Evolutionary conservation across 2,888 invertebrate genomes (phyloP).

Genomic region (Hemithea aestivaria): DNA sequence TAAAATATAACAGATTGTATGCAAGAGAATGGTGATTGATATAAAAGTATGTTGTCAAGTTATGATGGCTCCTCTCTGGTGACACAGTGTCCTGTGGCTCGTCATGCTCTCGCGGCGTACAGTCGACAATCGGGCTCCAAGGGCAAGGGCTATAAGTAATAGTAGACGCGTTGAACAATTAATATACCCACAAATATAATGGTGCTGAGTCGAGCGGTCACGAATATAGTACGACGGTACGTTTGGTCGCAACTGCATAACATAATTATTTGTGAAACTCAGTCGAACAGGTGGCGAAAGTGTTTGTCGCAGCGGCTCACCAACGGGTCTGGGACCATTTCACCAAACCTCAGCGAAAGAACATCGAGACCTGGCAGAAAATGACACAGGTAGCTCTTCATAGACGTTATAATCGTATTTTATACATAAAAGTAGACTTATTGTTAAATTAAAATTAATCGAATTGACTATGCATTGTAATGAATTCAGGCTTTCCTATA

Average conservation of each 20-base stretch:
- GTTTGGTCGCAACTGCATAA: conserved; percentile 56
- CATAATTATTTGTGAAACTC: conserved; percentile 76
- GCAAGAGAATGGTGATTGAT: neutral
- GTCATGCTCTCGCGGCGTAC: conserved; percentile 13
- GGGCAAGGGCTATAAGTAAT: conserved; percentile 38
- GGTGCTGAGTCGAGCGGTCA: conserved; percentile 49
- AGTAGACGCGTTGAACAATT: conserved; percentile 30
- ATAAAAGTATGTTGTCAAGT: conserved; percentile 33
- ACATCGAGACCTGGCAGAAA: conserved; percentile 98
- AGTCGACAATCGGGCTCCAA: conserved; percentile 27
- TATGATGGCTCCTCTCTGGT: conserved; percentile 29
- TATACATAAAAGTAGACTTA: neutral
- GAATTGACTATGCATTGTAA: conserved; percentile 15
- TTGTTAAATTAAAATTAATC: neutral
- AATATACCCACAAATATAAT: conserved; percentile 31
- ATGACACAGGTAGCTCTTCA: conserved; percentile 88
- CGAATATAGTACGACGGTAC: conserved; percentile 58
- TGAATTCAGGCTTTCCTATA: neutral
- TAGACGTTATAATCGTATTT: conserved; percentile 4
- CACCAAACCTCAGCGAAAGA: conserved; percentile 99
- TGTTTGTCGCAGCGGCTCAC: conserved; percentile 96
- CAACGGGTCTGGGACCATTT: conserved; percentile 99
- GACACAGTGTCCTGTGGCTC: conserved; percentile 11
- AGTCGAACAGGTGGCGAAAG: conserved; percentile 99
- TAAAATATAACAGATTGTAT: too few relatives aligned